Base-by-base conservation (phyloP, 2,797 vertebrate genomes). In the Cirrhinus mrigala region DNA sequence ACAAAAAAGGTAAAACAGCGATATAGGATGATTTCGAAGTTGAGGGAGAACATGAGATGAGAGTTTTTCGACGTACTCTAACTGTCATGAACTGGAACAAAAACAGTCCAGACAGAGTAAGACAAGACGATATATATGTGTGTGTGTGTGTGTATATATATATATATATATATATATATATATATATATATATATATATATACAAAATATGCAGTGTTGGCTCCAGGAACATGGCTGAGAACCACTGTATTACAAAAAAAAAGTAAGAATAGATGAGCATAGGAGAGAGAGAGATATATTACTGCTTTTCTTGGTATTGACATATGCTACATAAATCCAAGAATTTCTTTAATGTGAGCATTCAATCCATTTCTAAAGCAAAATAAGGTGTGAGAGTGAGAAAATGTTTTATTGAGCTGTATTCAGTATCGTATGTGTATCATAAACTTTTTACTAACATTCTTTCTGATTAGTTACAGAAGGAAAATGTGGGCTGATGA, bases 271-370 rank as follows among this genome's bases (percentile, higher is more conserved):
- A 70, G 69, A 83, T 60, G 56, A 29, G 48, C 54, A 27, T 79
- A 12, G 58, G 50, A 27, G 15, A 44, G 50, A 27, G 15, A 44
- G 18, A 60, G 9, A 66, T 37, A 68, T 44, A 27, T 52, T 74
- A n/a, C 62, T n/a, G 71, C 46, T 56, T 40, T 50, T 84, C 62
- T 22, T 74, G 70, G 9, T 77, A 76, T n/a, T 84, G 71, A 62
- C 37, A 85, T 81, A 14, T 33, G 24, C 29, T 81, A 54, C 16
- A 64, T 52, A 40, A 40, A 58, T 84, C 71, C 33, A 8, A 81
- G 27, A 24, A 54, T 81, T 85, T 12, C 24, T 81, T 76, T 78
- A 24, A 81, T 60, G 68, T 60, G 27, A 22, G 79, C 66, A 54
- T 46, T 44, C 12, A 58, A 1, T 84, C 20, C 18, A 79, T 62